Conservation (phyloP, 2,113 vertebrate genomes). For the Gobius niger region DNA sequence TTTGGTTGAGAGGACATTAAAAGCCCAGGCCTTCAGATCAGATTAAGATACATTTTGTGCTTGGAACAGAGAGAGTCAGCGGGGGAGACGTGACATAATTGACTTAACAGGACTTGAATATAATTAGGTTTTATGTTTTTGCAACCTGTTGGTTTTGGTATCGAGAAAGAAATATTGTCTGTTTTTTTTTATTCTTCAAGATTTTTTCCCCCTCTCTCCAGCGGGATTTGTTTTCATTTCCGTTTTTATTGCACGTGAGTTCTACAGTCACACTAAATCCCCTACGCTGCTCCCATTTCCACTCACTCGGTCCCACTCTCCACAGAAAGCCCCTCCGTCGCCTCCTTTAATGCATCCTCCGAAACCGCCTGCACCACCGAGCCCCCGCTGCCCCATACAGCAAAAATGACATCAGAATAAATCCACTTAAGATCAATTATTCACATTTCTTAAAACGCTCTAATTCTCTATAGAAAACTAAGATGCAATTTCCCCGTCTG, state of each 20-base stretch:
- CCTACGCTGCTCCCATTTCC: neutral
- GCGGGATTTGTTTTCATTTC: slow-evolving; percentile 36
- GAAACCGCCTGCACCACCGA: slow-evolving; percentile 16
- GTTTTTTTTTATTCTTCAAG: neutral
- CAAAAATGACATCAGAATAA: slow-evolving; percentile 50
- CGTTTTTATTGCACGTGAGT: slow-evolving; percentile 11
- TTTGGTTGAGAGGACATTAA: slow-evolving; percentile 63
- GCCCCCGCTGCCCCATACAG: slow-evolving; percentile 21
- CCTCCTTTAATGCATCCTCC: slow-evolving; percentile 16
- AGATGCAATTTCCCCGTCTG: slow-evolving; percentile 61
- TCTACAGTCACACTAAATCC: slow-evolving; percentile 29
- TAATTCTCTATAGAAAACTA: slow-evolving; percentile 70
- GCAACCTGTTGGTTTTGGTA: neutral
- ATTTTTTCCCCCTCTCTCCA: neutral
- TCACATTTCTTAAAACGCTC: slow-evolving; percentile 73
- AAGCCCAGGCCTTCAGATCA: slow-evolving; percentile 64
- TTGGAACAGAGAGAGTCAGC: slow-evolving; percentile 34
- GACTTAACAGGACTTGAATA: slow-evolving; percentile 48
- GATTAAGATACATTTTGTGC: slow-evolving; percentile 70
- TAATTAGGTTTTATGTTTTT: neutral
- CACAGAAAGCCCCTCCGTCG: slow-evolving; percentile 9
- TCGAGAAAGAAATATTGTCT: neutral
- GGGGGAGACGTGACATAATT: slow-evolving; percentile 50
- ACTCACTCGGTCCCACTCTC: slow-evolving; percentile 10
- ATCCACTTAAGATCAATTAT: slow-evolving; percentile 77